Percentiles rank a stretch among this genome's conserved stretches.
These are phyloP conservation scores for Platichthys flesus DNA, from an alignment of 2,113 vertebrate species.

Conservation along the genomic window DNA sequence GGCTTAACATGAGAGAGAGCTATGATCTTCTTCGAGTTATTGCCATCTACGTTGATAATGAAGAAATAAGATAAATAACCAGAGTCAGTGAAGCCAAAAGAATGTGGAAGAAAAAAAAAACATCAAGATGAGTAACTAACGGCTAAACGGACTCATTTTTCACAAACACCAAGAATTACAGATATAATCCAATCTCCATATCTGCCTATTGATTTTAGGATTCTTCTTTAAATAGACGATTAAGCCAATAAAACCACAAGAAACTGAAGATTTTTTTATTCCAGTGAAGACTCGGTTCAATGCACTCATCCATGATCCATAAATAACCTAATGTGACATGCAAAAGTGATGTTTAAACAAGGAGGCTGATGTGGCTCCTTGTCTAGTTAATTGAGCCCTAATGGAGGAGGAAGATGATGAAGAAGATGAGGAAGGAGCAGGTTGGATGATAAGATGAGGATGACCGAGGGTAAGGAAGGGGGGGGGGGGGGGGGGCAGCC, in stretches of 20 bases:
- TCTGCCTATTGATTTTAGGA: slow-evolving; percentile 39
- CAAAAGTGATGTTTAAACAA: slow-evolving; percentile 61
- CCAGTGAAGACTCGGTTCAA: slow-evolving; percentile 44
- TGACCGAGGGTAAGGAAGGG: not conserved
- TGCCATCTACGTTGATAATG: not conserved
- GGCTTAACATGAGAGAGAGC: not conserved
- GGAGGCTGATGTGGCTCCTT: slow-evolving; percentile 52
- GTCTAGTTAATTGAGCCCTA: slow-evolving; percentile 66
- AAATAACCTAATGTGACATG: slow-evolving; percentile 33
- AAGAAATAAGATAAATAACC: not conserved
- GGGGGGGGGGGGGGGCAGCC: slow-evolving; percentile 25
- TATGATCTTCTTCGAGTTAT: not conserved
- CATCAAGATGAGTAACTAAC: slow-evolving; percentile 2
- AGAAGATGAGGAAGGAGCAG: not conserved
- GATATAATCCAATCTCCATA: slow-evolving; percentile 29
- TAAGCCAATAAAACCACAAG: slow-evolving; percentile 9
- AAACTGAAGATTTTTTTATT: slow-evolving; percentile 30
- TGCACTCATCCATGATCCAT: slow-evolving; percentile 42
- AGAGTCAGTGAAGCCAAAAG: not conserved
- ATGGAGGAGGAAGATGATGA: slow-evolving; percentile 27
- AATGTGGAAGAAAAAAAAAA: not conserved
- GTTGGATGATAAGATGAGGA: slow-evolving; percentile 44
- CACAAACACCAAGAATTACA: not conserved
- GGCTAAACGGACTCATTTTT: slow-evolving; percentile 2
- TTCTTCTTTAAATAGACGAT: slow-evolving; percentile 29